Evolutionary conservation across 2,797 vertebrate species (phyloP), one percentile per base, ranked within the genome.

Genomic region (Silurus lanzhouensis): DNA sequence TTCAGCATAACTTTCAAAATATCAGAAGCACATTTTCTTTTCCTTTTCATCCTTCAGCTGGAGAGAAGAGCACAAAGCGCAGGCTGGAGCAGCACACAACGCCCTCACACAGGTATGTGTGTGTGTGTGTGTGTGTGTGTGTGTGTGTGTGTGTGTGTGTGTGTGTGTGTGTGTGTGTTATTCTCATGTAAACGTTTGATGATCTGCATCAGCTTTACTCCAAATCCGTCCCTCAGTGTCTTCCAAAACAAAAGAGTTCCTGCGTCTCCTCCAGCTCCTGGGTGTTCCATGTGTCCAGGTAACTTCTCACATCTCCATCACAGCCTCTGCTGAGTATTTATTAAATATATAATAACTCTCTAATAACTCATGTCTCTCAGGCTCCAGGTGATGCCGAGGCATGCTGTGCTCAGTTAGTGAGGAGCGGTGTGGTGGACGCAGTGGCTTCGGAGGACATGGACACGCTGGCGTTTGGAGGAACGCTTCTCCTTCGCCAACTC

Each of bases 361-460:
- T n/a, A 38, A 60, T 10, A 17, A 7, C 17, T 17, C 17, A 4
- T 60, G 67, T 57, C 38, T 75, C 6, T n/a, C 68, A 88, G 96
- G 96, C 96, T 78, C 93, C 95, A 2, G 92, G 92, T n/a, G 96
- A 97, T 4, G 96, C 94, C 8, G 96, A 96, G 87, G 96, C 95
- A 0, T 88, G 93, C 17, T 97, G 96, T 6, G 96, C 96, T 1
- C 88, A 89, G 68, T 91, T 97, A 89, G 95, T 95, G 83, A 93
- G 85, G 71, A 74, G 85, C 0, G 93, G 94, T 14, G 90, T 63
- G 20, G 96, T 92, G 58, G 89, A 95, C 3, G 95, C 94, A 0
- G 95, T 95, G 55, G 95, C 95, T 0, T 96, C 96, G 0, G 96
- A 97, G 89, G 96, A 97, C 91, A 95, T 97, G 96, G 96, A 97